Evolutionary conservation across 2,797 vertebrate genomes (phyloP).

Genomic region (Trematomus bernacchii): DNA sequence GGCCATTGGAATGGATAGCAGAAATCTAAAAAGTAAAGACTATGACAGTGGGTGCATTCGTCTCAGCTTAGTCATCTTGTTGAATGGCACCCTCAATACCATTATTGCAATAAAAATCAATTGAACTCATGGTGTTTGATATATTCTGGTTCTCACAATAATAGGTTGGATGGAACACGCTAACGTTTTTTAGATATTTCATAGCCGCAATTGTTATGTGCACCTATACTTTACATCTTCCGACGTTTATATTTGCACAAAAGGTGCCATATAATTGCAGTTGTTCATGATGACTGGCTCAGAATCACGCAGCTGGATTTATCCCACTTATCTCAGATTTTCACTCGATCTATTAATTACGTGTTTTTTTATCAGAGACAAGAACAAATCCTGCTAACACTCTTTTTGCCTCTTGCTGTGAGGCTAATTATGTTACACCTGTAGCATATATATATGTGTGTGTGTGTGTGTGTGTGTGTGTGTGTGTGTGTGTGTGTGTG

Average conservation of each 20-base stretch:
- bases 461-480: no score
- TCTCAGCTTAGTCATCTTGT: constrained; percentile 41
- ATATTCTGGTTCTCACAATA: constrained; percentile 60
- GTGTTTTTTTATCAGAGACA: no score
- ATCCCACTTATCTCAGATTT: constrained; percentile 48
- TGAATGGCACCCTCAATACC: constrained; percentile 49
- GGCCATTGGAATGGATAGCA: constrained; percentile 32
- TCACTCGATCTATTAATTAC: constrained; percentile 13
- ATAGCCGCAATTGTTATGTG: constrained; percentile 60
- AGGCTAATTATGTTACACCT: no score
- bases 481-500: no score
- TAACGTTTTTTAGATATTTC: constrained; percentile 67
- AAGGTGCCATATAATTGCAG: constrained; percentile 46
- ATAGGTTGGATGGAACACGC: constrained; percentile 61
- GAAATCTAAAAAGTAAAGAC: constrained; percentile 29
- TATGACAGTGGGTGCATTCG: constrained; percentile 32
- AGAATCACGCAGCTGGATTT: constrained; percentile 54
- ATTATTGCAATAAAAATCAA: constrained; percentile 62
- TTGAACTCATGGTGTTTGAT: constrained; percentile 59
- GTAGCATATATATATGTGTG: no score
- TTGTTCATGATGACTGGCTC: constrained; percentile 53
- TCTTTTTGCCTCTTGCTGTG: no score
- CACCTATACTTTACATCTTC: constrained; percentile 65
- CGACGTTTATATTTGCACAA: constrained; percentile 64
- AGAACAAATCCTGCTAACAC: no score